Base-by-base conservation (phyloP, 2,888 invertebrate species). In the Heliconius erato region DNA sequence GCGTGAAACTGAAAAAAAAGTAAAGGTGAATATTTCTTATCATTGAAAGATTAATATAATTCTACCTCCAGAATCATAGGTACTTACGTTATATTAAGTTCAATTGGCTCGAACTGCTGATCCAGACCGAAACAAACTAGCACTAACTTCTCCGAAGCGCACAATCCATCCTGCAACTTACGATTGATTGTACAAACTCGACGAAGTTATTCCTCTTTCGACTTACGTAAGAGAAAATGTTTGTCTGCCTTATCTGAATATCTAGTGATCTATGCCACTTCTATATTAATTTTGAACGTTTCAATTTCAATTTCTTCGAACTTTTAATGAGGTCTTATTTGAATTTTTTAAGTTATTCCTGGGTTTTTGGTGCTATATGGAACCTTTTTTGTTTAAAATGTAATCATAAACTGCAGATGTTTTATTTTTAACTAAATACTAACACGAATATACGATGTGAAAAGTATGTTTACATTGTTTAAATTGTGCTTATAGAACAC, bases 161-260 rank as follows among this genome's bases (percentile, higher is more conserved):
- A 84, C 85, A 85, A 87, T 87, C 85, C 84, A 85, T 85, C 83
- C 84, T 82, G 84, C 84, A 84, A 87, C 83, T 87, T 85, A 67
- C 84, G 84, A 87, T 86, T 86, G 86, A 86, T 86, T 87, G 86
- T 87, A 85, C 85, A 86, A 87, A 87, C 86, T 86, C 69, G 74
- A 69, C 79, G 71, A 81, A 78, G 83, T 87, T 85, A 85, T 85
- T 85, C 85, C 83, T 82, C 85, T 87, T 85, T 83, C 86, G 77
- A 85, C 85, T 85, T 86, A 85, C 84, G 85, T 83, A 79, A 83
- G 85, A 81, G 84, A 85, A 84, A 86, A 86, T 85, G 86, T 85
- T 85, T 85, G 82, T 84, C 82, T 82, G 79, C 81, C 84, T 86
- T 85, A 85, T 85, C 85, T 85, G 84, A 86, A 86, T 85, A 84